Base-by-base conservation (phyloP, 2,797 vertebrate species). In the Meriones psammophilus region DNA sequence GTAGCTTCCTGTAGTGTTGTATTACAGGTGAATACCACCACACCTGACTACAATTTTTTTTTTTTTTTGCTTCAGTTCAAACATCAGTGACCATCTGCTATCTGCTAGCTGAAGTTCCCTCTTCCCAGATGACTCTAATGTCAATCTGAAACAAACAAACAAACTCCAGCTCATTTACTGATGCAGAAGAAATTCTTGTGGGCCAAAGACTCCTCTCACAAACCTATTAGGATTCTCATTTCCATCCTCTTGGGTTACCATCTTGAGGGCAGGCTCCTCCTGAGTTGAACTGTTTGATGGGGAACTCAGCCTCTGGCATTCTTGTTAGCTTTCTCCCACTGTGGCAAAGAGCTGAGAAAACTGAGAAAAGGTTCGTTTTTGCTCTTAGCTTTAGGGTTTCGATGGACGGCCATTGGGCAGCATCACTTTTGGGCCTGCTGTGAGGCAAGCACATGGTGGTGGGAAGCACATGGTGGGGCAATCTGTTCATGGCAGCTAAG, bases 41-140 rank as follows among this genome's bases (percentile, higher is more conserved):
- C 74, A 50, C 26, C 74, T 50, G 6, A 30, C 15, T 79, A 50
- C 56, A 58, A 24, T 4, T 76, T 42, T 46, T 58, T 58, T 58
- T 39, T 77, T 22, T 33, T 50, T 58, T 22, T 77, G 46, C 90
- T 76, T 83, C 71, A 95, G 36, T 83, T 95, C 84, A 42, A 24
- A 91, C 58, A 79, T 73, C 73, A 89, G 13, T 62, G 39, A 80
- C 73, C 20, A 92, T 81, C 42, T 92, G 60, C 50, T 92, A 68
- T 64, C n/a, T 74, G 42, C 15, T 79, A 79, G 50, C 12, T 79
- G 50, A 79, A 58, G 18, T 58, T 58, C 77, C 50, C 54, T 79
- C 33, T 33, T 22, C 33, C 33, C 30, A 79, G 54, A 58, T 28
- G 24, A 46, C 24, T 76, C 73, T 46, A 24, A 46, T 46, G 73